These are phyloP conservation scores for Sphecodes monilicornis DNA, from an alignment of 2,888 invertebrate genomes.

Conservation along the genomic window DNA sequence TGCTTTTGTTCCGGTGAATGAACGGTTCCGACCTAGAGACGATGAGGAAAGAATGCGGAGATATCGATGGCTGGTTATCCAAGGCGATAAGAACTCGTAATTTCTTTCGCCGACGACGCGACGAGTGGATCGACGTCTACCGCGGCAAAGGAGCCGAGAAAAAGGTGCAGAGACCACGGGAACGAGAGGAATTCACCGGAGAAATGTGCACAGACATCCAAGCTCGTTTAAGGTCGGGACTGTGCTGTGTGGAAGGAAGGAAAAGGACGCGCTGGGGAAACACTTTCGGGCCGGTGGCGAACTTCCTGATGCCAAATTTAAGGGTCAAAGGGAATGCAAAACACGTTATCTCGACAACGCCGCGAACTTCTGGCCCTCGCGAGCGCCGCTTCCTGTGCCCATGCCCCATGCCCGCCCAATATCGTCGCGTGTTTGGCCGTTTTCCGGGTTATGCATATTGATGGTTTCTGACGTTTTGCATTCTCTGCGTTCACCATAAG, in stretches of 20 bases:
- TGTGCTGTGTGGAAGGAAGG: slow-evolving; percentile 5
- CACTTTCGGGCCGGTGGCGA: slow-evolving; percentile 27
- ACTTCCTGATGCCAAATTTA: slow-evolving; percentile 74
- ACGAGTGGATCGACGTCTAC: slow-evolving; percentile 2
- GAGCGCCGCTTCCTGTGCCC: not conserved
- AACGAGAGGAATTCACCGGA: slow-evolving; percentile 40
- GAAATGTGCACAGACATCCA: slow-evolving; percentile 44
- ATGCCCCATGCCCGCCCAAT: slow-evolving; percentile 2
- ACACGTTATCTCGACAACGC: slow-evolving; percentile 59
- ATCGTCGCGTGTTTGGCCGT: slow-evolving; percentile 40
- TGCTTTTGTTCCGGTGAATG: not conserved
- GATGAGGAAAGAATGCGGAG: not conserved
- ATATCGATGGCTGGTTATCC: not conserved
- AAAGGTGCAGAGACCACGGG: slow-evolving; percentile 8
- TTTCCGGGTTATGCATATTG: slow-evolving; percentile 57
- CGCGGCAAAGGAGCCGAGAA: slow-evolving; percentile 16
- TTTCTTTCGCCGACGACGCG: slow-evolving; percentile 8
- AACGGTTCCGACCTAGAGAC: not conserved
- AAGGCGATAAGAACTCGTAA: slow-evolving; percentile 28
- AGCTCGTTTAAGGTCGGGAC: slow-evolving; percentile 20
- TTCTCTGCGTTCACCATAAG: not conserved
- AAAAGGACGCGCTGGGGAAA: slow-evolving; percentile 5
- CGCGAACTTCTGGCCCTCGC: slow-evolving; percentile 7
- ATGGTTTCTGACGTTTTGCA: slow-evolving; percentile 47
- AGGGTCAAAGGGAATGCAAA: slow-evolving; percentile 82